A percentile compares a stretch with the other conserved stretches of the same genome.
phyloP scores from a whole-genome alignment of 2,888 invertebrate species.

The Chironomus tentans region DNA sequence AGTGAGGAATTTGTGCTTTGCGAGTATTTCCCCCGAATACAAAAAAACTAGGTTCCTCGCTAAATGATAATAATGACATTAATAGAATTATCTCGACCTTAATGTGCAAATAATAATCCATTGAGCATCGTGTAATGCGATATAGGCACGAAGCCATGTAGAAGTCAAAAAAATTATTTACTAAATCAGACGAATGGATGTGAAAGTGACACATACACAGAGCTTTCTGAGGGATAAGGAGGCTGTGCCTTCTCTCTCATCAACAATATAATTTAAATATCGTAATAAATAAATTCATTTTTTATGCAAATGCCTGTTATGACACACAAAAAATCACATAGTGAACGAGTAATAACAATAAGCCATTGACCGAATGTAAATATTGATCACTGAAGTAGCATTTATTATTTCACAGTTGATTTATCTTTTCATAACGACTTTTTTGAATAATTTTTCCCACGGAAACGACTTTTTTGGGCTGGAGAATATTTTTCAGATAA shows the following conservation, averaged over 20 bases:
- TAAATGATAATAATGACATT: not conserved
- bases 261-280: not conserved
- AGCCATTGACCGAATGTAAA: not conserved
- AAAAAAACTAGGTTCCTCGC: not conserved
- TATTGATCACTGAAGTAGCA: not conserved
- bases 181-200: not conserved
- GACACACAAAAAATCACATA: not conserved
- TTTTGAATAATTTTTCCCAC: no score
- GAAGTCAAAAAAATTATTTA: not conserved
- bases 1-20: not conserved
- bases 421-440: no score
- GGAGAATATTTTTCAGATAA: no score
- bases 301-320: slow-evolving; percentile 2
- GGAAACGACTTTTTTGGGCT: no score
- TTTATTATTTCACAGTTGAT: not conserved
- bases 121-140: not conserved
- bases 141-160: not conserved
- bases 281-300: not conserved
- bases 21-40: not conserved
- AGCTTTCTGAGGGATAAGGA: not conserved
- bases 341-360: no score
- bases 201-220: slow-evolving; percentile 16
- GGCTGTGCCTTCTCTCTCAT: not conserved
- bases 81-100: not conserved
- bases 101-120: not conserved